Conservation (phyloP, 2,797 vertebrate species). For the Sebastes diploproa region DNA sequence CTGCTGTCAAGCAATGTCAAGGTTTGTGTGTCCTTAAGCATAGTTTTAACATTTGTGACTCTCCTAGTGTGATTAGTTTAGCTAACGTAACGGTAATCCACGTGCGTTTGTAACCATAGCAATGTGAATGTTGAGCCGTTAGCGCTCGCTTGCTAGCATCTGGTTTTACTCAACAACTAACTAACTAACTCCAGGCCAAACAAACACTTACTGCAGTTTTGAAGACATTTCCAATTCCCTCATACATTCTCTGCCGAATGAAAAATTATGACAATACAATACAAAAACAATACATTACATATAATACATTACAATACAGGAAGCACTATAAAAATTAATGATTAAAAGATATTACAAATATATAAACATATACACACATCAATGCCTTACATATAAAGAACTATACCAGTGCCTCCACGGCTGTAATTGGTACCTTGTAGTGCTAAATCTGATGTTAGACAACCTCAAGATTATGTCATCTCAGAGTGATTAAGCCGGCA, state of each 20-base stretch:
- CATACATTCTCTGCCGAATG: background rate
- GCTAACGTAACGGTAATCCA: background rate
- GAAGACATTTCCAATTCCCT: background rate
- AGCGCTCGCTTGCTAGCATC: background rate
- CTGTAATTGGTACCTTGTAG: no score
- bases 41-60: background rate
- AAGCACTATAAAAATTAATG: no score
- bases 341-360: no score
- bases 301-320: no score
- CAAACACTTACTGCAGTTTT: background rate
- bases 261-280: background rate
- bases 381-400: no score
- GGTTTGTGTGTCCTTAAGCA: fast-evolving
- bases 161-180: background rate
- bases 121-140: background rate
- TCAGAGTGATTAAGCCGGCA: no score
- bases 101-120: background rate
- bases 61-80: fast-evolving
- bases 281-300: no score
- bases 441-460: no score
- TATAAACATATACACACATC: no score
- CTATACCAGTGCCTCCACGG: no score
- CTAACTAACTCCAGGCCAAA: background rate
- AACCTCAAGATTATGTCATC: no score
- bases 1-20: background rate